Evolutionary conservation across 1,140 invertebrate species (phyloP).

Genomic region (Mycetomoellerius zeteki): DNA sequence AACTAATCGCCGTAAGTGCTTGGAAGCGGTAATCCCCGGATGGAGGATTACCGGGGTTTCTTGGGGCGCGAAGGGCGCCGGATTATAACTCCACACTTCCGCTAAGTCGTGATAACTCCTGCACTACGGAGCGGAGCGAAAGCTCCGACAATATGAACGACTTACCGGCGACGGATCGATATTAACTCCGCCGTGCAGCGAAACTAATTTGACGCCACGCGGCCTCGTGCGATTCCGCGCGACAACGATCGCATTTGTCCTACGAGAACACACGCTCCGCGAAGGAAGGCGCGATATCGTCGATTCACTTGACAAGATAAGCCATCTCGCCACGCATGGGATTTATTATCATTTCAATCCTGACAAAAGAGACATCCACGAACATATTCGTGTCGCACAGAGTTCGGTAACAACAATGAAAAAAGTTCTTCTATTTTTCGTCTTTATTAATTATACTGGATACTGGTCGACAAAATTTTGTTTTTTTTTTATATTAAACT

Average conservation of each 20-base stretch:
- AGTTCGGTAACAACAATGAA: neutral
- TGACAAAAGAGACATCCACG: neutral
- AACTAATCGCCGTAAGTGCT: slow-evolving; percentile 62
- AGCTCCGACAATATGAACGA: slow-evolving; percentile 57
- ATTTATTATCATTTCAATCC: slow-evolving; percentile 42
- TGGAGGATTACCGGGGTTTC: slow-evolving; percentile 58
- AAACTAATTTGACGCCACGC: slow-evolving; percentile 53
- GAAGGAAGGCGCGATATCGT: neutral
- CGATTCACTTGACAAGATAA: slow-evolving; percentile 23
- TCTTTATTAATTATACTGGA: neutral
- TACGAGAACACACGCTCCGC: neutral
- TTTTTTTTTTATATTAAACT: too few species aligned
- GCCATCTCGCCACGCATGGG: neutral
- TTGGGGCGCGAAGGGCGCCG: slow-evolving; percentile 50
- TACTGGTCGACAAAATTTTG: too few species aligned
- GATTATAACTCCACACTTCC: slow-evolving; percentile 56
- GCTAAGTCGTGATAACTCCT: slow-evolving; percentile 60
- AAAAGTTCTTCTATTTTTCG: neutral
- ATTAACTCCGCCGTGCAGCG: slow-evolving; percentile 27
- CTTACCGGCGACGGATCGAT: slow-evolving; percentile 53
- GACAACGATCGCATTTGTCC: slow-evolving; percentile 42
- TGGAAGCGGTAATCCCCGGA: slow-evolving; percentile 59
- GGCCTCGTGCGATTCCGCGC: neutral
- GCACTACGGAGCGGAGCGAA: slow-evolving; percentile 20
- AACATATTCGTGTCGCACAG: neutral